Conservation (phyloP, 2,113 vertebrate genomes). For the Bos indicus region DNA sequence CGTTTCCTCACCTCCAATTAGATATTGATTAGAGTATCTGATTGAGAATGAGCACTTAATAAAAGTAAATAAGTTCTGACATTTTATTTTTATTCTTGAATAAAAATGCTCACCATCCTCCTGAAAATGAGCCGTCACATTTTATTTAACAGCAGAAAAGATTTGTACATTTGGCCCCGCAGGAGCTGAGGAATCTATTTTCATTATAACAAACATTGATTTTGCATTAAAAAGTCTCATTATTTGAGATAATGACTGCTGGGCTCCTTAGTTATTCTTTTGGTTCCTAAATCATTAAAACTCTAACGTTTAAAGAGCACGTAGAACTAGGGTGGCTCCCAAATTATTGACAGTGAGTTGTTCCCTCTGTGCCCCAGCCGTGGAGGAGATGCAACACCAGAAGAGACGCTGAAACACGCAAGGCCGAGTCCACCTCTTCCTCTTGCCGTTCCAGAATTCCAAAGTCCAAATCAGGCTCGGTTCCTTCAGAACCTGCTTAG, state of each 20-base stretch:
- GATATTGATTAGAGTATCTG: conserved; percentile 67
- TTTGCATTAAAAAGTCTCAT: conserved; percentile 87
- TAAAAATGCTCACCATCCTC: conserved; percentile 73
- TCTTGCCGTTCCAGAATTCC: neutral
- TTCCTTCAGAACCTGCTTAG: neutral
- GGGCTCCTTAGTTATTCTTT: conserved; percentile 82
- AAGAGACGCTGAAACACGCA: accelerated
- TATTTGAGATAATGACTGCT: conserved; percentile 86
- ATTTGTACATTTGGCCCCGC: conserved; percentile 78
- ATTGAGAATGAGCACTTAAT: conserved; percentile 71
- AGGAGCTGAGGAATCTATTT: conserved; percentile 84
- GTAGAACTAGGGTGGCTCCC: conserved; percentile 29
- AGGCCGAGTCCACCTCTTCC: neutral
- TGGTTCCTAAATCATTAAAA: conserved; percentile 85
- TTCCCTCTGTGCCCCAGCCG: neutral
- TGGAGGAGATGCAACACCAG: accelerated
- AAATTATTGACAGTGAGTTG: conserved; percentile 32
- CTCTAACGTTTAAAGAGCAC: conserved; percentile 71
- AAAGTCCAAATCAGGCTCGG: neutral
- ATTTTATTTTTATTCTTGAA: conserved; percentile 79
- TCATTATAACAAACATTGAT: conserved; percentile 87
- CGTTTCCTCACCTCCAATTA: conserved; percentile 64
- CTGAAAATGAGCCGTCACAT: conserved; percentile 77
- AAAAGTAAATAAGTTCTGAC: conserved; percentile 78
- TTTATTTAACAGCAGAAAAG: conserved; percentile 79